Evolutionary conservation across 1,140 invertebrate species (phyloP).

Genomic region (Caerostris darwini): DNA sequence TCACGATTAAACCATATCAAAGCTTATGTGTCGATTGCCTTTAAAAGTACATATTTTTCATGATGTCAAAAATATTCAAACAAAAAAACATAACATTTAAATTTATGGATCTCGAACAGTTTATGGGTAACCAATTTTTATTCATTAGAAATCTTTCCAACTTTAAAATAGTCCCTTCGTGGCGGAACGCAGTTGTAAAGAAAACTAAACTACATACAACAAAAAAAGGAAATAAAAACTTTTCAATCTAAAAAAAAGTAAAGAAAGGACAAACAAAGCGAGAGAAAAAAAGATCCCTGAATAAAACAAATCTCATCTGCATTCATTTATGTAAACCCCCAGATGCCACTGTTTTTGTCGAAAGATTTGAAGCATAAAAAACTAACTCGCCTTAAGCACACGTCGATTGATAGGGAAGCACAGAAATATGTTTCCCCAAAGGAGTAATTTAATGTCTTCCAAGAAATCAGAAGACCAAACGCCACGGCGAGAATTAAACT

Average conservation of each 20-base stretch:
- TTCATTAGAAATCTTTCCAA: background rate
- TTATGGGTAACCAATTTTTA: background rate
- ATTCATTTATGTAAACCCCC: background rate
- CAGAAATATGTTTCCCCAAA: background rate
- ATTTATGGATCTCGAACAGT: background rate
- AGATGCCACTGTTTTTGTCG: background rate
- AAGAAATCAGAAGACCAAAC: background rate
- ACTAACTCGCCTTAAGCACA: background rate
- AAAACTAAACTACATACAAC: background rate
- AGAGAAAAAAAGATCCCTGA: background rate
- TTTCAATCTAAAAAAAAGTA: background rate
- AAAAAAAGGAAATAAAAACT: background rate
- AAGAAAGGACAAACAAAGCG: background rate
- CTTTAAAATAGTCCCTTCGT: background rate
- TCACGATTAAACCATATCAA: too few relatives aligned
- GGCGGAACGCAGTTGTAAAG: background rate
- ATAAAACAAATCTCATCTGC: conserved; percentile 34
- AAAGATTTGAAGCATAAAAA: background rate
- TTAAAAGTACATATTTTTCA: too few relatives aligned
- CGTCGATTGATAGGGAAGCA: background rate
- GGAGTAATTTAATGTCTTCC: background rate
- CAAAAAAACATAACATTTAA: too few relatives aligned
- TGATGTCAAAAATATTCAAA: too few relatives aligned
- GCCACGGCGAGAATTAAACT: conserved; percentile 4
- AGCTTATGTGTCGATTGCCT: too few relatives aligned